Evolutionary conservation across 2,113 vertebrate genomes (phyloP), one percentile per base, ranked within the genome.

Genomic region (Fukomys damarensis): DNA sequence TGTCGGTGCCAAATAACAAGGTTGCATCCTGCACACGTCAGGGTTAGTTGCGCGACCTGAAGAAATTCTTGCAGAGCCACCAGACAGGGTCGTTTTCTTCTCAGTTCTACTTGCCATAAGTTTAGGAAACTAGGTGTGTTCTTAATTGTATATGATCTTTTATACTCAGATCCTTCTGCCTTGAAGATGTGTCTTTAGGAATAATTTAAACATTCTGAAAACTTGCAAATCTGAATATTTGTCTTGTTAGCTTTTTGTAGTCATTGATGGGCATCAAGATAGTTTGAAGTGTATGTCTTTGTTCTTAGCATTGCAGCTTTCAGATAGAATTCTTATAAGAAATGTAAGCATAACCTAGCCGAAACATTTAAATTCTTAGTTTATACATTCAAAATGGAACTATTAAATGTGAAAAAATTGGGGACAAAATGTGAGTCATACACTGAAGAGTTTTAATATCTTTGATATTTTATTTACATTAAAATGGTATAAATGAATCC

Each of bases 401-500:
- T 95, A 68, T 88, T 89, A 97, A 98, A 97, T 98, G 92, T 95
- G 93, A 98, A 98, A 52, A 93, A 61, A 82, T 98, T 58, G 93
- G 95, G 66, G 96, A 63, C 81, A 97, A 96, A 72, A 66, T 95
- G 68, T 97, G 95, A 97, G 97, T 97, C 74, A 93, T 77, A 90
- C 32, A 96, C 95, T 97, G 96, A 95, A 97, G 88, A 98, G 74
- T 95, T 85, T 96, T 77, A 63, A 7, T 95, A 43, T 86, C 10
- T 65, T 95, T 83, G 74, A 59, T 26, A 86, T 83, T 95, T 83
- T 61, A 82, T 96, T 89, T 96, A 66, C 72, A 9, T 95, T 96
- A 20, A 91, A 93, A 52, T 96, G 81, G 96, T 90, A 43, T 96
- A 97, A 97, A 93, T 95, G 93, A 86, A 82, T 65, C 5, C 87